phyloP scores from a whole-genome alignment of 2,888 invertebrate genomes.

The Andricus quercusramuli region DNA sequence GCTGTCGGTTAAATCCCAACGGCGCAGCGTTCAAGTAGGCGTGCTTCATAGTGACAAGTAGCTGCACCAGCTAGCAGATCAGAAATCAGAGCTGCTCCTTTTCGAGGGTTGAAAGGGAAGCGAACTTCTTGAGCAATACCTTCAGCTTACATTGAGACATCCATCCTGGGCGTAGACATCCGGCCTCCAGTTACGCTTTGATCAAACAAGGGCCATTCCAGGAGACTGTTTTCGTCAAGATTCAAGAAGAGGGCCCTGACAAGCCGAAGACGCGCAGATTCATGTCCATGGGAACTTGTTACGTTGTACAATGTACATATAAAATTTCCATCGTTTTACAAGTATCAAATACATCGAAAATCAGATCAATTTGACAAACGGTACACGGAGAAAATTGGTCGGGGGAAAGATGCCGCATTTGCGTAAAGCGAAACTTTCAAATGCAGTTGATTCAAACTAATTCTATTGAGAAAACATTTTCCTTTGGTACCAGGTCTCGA shows the following conservation, averaged over 20 bases:
- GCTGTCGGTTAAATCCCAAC: constrained; percentile 59
- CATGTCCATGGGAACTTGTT: constrained; percentile 27
- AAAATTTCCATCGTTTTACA: background rate
- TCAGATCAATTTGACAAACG: background rate
- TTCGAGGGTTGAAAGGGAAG: constrained; percentile 58
- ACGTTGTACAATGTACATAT: constrained; percentile 2
- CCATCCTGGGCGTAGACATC: constrained; percentile 78
- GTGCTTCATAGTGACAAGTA: constrained; percentile 72
- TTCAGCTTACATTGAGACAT: constrained; percentile 64
- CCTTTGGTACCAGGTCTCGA: too few species aligned
- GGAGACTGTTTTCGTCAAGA: constrained; percentile 50
- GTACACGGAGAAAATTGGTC: background rate
- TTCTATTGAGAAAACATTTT: too few species aligned
- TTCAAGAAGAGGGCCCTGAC: constrained; percentile 45
- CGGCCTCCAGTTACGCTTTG: constrained; percentile 78
- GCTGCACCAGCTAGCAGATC: constrained; percentile 75
- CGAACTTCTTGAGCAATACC: constrained; percentile 64
- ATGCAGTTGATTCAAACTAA: too few species aligned
- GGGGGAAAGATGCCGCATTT: too few species aligned
- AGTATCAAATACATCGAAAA: background rate
- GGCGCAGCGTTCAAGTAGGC: constrained; percentile 55
- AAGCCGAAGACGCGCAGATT: constrained; percentile 5
- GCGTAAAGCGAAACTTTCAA: too few species aligned
- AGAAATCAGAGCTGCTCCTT: constrained; percentile 75
- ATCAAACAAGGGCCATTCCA: constrained; percentile 51